Evolutionary conservation across 2,113 vertebrate genomes (phyloP), one percentile per base, ranked within the genome.

Genomic region (Turdus rufiventris): DNA sequence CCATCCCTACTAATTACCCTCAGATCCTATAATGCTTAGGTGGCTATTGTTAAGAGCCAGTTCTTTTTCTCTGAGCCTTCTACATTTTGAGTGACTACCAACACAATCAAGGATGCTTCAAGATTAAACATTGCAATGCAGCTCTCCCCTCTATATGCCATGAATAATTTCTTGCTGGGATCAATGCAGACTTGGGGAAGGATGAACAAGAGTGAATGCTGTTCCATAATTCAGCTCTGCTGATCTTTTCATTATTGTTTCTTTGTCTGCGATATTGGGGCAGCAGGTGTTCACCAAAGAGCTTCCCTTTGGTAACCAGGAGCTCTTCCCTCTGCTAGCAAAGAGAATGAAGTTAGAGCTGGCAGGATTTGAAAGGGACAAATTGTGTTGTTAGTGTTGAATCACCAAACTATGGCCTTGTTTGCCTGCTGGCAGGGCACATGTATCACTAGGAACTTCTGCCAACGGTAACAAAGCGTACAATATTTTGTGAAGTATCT

Each of bases 61-160:
- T 93, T 43, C 4, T 93, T 91, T 85, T 75, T n/a, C 53, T 91
- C 29, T 31, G 60, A 94, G 21, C 74, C 72, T 53, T 87, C 76
- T 65, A 68, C 33, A 33, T 94, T 91, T 48, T 91, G 56, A 23
- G 54, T 70, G n/a, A 91, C 60, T 23, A 88, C 71, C 1, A 10
- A 63, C 77, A 85, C 57, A 77, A 72, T 33, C 10, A 93, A 84
- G 9, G 84, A 34, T 50, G 62, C 48, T 70, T 96, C 81, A n/a
- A 86, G 71, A 79, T 91, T 96, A 85, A 96, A 88, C 43, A 94
- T 5, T 57, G 61, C 75, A 58, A 72, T 71, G 28, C 62, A 92
- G 68, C 84, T 96, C 53, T 93, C 58, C 4, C 34, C 31, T 50
- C 54, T 81, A 2, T 87, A 86, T 21, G 53, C 47, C 26, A 68